Evolutionary conservation across 2,888 invertebrate species (phyloP).

Genomic region (Notodonta ziczac): DNA sequence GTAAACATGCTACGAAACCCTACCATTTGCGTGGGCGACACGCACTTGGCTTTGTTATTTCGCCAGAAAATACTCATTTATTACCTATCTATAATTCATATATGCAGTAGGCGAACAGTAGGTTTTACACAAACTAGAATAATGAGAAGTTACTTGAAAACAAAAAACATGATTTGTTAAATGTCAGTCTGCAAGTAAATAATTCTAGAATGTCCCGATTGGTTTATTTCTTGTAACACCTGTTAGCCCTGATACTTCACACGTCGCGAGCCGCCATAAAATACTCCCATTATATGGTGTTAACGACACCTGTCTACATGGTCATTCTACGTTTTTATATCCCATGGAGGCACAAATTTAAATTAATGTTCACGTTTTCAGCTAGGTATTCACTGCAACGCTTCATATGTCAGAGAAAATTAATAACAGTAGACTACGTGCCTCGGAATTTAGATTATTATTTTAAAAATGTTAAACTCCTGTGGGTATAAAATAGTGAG

Average conservation of each 20-base stretch:
- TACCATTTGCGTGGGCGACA: no score
- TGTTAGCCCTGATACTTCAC: slow-evolving; percentile 28
- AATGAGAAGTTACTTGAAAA: no score
- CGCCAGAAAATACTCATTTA: no score
- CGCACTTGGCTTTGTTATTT: no score
- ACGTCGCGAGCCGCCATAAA: slow-evolving; percentile 33
- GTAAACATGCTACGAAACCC: no score
- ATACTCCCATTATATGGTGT: slow-evolving; percentile 39
- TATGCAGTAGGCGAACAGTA: no score
- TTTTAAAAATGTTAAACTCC: background rate
- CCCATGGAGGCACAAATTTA: slow-evolving; percentile 34
- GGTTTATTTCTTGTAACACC: slow-evolving; percentile 23
- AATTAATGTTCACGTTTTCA: slow-evolving; percentile 34
- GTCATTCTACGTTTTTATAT: slow-evolving; percentile 38
- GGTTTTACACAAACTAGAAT: no score
- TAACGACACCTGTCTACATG: slow-evolving; percentile 36
- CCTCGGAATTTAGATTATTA: background rate
- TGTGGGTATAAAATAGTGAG: background rate
- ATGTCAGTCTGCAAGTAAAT: no score
- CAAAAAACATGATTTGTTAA: no score
- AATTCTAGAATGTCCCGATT: slow-evolving; percentile 6
- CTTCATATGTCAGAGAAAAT: background rate
- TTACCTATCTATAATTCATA: no score
- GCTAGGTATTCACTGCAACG: slow-evolving; percentile 9
- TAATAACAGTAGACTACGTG: background rate